Conservation (phyloP, 2,113 vertebrate genomes). For the Rostratula benghalensis region DNA sequence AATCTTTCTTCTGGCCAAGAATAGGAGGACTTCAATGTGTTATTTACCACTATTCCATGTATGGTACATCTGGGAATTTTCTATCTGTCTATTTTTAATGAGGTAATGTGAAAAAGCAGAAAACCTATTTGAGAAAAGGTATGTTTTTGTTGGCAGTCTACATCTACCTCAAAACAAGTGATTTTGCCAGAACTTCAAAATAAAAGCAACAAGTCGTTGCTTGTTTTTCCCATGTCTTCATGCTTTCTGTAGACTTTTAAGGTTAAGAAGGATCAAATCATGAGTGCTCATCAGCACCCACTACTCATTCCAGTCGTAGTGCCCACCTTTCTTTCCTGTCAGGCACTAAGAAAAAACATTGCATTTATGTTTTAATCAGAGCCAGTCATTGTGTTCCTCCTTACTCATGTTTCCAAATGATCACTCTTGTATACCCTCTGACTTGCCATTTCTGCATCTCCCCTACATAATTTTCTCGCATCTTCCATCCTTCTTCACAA, state of each 20-base stretch:
- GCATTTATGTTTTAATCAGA: neutral
- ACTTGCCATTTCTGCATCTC: neutral
- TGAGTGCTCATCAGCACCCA: neutral
- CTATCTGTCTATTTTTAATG: neutral
- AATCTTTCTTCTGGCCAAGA: neutral
- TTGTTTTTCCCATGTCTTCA: neutral
- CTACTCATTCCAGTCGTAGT: neutral
- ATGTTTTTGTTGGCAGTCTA: neutral
- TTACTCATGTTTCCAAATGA: neutral
- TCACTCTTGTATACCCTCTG: neutral
- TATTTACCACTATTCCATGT: neutral
- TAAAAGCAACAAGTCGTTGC: neutral
- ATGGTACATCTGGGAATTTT: neutral
- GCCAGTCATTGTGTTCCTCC: neutral
- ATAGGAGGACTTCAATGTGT: neutral
- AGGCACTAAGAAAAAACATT: neutral
- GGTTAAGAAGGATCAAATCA: neutral
- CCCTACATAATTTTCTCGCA: neutral
- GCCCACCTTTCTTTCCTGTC: neutral
- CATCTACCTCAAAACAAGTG: neutral
- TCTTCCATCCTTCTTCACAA: neutral
- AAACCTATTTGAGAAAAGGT: neutral
- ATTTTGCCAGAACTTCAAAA: neutral
- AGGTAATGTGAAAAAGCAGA: neutral
- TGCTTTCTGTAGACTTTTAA: neutral